A percentile compares a stretch with the other conserved stretches of the same genome.
Evolutionary conservation across 2,888 invertebrate species (phyloP).

Genomic region (Chirona hameri): DNA sequence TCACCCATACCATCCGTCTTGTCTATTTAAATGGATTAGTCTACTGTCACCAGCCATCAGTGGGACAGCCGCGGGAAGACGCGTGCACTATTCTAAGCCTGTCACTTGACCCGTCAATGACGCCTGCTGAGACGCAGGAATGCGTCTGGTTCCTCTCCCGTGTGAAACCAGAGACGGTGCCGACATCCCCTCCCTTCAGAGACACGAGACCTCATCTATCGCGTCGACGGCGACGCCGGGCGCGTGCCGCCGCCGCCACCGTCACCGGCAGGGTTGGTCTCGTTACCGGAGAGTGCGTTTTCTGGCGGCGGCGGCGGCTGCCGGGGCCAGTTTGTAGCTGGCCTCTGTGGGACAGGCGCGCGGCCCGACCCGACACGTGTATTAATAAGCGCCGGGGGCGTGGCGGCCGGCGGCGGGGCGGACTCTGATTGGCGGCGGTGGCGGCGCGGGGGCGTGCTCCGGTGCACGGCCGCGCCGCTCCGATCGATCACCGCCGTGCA

Average conservation of each 20-base stretch:
- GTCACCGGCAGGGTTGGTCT: not conserved
- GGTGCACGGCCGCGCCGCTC: not conserved
- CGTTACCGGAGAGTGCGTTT: not conserved
- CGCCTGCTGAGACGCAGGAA: too few species aligned
- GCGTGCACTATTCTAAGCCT: too few species aligned
- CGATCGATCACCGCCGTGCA: slow-evolving; percentile 10
- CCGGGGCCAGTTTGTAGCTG: not conserved
- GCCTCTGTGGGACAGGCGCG: not conserved
- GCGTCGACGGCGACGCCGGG: not conserved
- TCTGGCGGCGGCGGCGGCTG: not conserved
- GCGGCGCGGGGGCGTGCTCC: not conserved
- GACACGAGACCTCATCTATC: not conserved
- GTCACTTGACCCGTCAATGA: too few species aligned
- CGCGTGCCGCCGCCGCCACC: not conserved
- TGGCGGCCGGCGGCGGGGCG: not conserved
- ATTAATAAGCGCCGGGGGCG: slow-evolving; percentile 28
- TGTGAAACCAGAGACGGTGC: too few species aligned
- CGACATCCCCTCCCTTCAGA: too few species aligned
- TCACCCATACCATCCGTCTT: too few species aligned
- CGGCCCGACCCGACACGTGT: not conserved
- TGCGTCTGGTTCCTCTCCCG: too few species aligned
- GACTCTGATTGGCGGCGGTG: not conserved
- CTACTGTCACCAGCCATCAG: too few species aligned
- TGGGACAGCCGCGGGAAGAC: too few species aligned
- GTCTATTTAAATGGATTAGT: too few species aligned